Evolutionary conservation across 2,113 vertebrate genomes (phyloP).

Genomic region (Microtus pennsylvanicus): DNA sequence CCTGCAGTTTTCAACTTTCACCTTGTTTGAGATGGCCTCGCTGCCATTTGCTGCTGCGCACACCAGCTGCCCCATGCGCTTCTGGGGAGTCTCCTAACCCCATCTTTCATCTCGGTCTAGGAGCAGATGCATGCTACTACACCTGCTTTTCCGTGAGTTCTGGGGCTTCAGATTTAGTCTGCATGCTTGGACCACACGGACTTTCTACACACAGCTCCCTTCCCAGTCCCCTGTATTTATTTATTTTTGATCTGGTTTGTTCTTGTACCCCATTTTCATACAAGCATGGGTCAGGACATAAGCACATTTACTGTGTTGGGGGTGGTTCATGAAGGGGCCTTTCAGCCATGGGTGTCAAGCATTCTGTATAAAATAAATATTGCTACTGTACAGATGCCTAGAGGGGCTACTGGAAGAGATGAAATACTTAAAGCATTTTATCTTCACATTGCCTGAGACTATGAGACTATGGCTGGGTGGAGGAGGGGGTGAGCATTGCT

Average conservation of each 20-base stretch:
- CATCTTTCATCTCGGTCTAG: not conserved
- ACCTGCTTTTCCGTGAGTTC: not conserved
- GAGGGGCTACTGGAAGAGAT: not conserved
- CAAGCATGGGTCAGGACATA: not conserved
- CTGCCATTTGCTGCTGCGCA: not conserved
- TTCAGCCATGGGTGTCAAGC: not conserved
- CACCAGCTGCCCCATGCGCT: not conserved
- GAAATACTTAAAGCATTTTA: slow-evolving; percentile 27
- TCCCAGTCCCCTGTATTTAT: not conserved
- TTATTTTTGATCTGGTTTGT: not conserved
- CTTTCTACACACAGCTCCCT: not conserved
- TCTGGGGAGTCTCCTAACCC: not conserved
- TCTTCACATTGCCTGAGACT: not conserved
- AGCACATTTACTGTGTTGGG: not conserved
- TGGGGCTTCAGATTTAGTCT: not conserved
- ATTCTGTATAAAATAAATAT: not conserved
- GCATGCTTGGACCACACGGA: not conserved
- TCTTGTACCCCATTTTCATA: not conserved
- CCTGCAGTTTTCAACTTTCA: not conserved
- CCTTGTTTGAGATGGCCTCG: not conserved
- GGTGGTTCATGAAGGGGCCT: not conserved
- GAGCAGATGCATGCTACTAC: not conserved
- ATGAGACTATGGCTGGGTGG: not conserved
- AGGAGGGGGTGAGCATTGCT: not conserved
- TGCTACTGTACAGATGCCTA: slow-evolving; percentile 25